These are phyloP conservation scores for Formica exsecta DNA, from an alignment of 1,140 invertebrate species.

Conservation along the genomic window DNA sequence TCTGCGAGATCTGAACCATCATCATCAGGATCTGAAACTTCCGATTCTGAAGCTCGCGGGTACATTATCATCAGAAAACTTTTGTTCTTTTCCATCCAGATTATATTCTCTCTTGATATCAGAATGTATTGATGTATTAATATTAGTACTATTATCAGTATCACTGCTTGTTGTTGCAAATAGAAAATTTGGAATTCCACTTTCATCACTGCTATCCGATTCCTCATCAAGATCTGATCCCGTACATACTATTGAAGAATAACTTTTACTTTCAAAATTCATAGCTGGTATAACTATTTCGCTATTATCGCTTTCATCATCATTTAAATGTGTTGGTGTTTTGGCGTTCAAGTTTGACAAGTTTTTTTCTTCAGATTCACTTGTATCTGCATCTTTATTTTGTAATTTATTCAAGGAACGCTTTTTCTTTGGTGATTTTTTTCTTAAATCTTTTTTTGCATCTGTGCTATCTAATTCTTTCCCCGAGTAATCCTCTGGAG, in stretches of 20 bases:
- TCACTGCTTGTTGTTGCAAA: background rate
- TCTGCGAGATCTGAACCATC: slow-evolving; percentile 76
- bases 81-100: slow-evolving; percentile 70
- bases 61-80: slow-evolving; percentile 80
- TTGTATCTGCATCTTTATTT: slow-evolving; percentile 14
- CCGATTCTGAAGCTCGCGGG: slow-evolving; percentile 79
- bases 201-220: background rate
- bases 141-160: background rate
- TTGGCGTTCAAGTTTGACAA: background rate
- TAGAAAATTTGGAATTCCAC: too few relatives aligned
- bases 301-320: slow-evolving; percentile 10
- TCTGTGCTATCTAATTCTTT: slow-evolving; percentile 1
- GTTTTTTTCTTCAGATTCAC: background rate
- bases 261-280: slow-evolving; percentile 1
- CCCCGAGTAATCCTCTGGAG: background rate
- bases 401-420: slow-evolving; percentile 26
- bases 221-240: slow-evolving; percentile 23
- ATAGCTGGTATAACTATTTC: background rate
- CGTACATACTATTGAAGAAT: slow-evolving; percentile 33
- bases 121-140: slow-evolving; percentile 65
- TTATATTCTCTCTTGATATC: slow-evolving; percentile 81
- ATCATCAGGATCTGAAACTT: slow-evolving; percentile 78
- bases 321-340: background rate
- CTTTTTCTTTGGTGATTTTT: background rate
- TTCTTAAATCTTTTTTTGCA: background rate